These are phyloP conservation scores for Pyrocoelia pectoralis DNA, from an alignment of 2,888 invertebrate species.

Conservation along the genomic window DNA sequence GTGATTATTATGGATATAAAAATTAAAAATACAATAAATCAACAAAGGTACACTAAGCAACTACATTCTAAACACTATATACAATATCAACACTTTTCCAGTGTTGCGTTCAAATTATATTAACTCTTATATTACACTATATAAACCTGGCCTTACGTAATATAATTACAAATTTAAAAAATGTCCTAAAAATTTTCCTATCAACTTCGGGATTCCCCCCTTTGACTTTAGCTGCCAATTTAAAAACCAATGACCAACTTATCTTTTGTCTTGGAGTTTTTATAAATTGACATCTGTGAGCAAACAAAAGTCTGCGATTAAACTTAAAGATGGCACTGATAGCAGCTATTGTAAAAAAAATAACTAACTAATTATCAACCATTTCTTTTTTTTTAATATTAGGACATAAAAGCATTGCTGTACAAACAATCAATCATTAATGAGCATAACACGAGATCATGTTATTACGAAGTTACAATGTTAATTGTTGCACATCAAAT, in stretches of 20 bases:
- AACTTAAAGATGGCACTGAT: conserved; percentile 38
- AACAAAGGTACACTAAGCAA: conserved; percentile 56
- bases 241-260: conserved; percentile 20
- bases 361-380: conserved; percentile 32
- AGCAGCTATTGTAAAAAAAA: conserved; percentile 36
- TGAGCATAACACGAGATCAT: conserved; percentile 60
- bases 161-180: conserved; percentile 52
- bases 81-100: conserved; percentile 48
- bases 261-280: conserved; percentile 17
- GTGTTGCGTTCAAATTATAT: conserved; percentile 49
- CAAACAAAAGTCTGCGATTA: conserved; percentile 30
- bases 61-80: conserved; percentile 53
- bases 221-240: conserved; percentile 36
- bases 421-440: conserved; percentile 57
- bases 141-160: conserved; percentile 53
- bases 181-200: conserved; percentile 37
- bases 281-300: conserved; percentile 41
- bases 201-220: conserved; percentile 23
- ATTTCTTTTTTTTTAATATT: conserved; percentile 28
- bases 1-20: conserved; percentile 46
- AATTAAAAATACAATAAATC: conserved; percentile 44
- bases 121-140: conserved; percentile 57
- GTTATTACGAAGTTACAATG: conserved; percentile 55
- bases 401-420: conserved; percentile 47
- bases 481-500: conserved; percentile 52